phyloP scores from a whole-genome alignment of 2,888 invertebrate species.

The Amblyjoppa fuscipennis region DNA sequence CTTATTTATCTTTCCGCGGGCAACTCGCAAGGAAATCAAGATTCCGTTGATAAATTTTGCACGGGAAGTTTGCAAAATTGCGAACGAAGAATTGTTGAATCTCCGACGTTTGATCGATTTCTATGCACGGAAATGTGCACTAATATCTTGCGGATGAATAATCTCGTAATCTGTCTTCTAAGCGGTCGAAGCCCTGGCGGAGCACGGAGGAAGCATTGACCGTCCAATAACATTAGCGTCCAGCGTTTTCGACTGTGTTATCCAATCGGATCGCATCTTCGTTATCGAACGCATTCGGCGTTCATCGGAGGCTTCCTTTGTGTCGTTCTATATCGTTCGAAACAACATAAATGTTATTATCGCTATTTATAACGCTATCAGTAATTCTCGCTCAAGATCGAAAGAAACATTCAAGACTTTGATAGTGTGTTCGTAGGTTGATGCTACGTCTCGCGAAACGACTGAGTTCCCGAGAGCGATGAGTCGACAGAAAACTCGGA shows the following conservation, averaged over 20 bases:
- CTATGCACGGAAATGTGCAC: not conserved
- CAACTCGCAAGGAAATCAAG: not conserved
- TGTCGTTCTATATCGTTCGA: not conserved
- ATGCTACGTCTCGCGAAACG: not conserved
- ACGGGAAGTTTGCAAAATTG: not conserved
- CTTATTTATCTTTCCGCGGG: not conserved
- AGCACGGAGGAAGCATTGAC: slow-evolving; percentile 36
- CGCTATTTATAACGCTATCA: not conserved
- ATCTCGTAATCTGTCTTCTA: not conserved
- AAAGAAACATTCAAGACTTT: not conserved
- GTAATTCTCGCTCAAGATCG: not conserved
- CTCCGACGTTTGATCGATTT: not conserved
- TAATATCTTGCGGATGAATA: not conserved
- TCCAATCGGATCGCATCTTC: slow-evolving; percentile 19
- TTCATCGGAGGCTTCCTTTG: slow-evolving; percentile 4
- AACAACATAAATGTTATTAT: not conserved
- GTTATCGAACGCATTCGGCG: slow-evolving; percentile 8
- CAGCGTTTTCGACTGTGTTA: not conserved
- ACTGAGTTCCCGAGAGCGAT: slow-evolving; percentile 21
- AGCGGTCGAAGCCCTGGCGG: slow-evolving; percentile 14
- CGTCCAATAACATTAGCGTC: slow-evolving; percentile 30
- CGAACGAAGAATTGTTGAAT: no score
- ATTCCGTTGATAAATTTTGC: not conserved
- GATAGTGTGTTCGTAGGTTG: not conserved
- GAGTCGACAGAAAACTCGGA: slow-evolving; percentile 30